phyloP scores from a whole-genome alignment of 2,797 vertebrate species.

The Holocentrus rufus region DNA sequence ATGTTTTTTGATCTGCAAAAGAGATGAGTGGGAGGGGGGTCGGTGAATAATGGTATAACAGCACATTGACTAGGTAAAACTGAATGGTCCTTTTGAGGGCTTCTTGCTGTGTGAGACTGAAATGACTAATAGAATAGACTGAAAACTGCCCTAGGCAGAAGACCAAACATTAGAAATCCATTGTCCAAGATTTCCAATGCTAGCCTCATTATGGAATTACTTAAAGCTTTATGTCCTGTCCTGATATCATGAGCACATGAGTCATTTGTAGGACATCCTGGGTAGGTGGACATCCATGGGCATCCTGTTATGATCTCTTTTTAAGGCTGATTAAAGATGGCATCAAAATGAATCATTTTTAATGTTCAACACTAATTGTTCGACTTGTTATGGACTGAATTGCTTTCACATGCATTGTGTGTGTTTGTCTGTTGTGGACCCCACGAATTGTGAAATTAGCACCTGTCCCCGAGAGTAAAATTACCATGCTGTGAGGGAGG shows the following conservation, averaged over 20 bases:
- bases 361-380: slow-evolving; percentile 32
- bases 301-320: background rate
- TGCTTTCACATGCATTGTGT: background rate
- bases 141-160: slow-evolving; percentile 32
- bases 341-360: background rate
- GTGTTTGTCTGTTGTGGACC: background rate
- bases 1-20: slow-evolving; percentile 55
- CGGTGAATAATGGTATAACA: slow-evolving; percentile 48
- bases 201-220: slow-evolving; percentile 11
- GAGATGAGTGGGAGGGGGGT: slow-evolving; percentile 46
- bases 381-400: slow-evolving; percentile 1
- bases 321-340: slow-evolving; percentile 19
- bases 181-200: slow-evolving; percentile 14
- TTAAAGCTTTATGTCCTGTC: slow-evolving; percentile 1
- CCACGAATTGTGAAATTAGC: slow-evolving; percentile 42
- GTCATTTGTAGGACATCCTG: slow-evolving; percentile 11
- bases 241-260: slow-evolving; percentile 1
- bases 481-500: slow-evolving; percentile 44
- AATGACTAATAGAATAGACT: slow-evolving; percentile 41
- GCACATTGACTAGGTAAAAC: slow-evolving; percentile 51
- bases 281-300: background rate
- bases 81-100: slow-evolving; percentile 46
- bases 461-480: slow-evolving; percentile 46
- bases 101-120: slow-evolving; percentile 45
- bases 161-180: slow-evolving; percentile 24